Base-by-base conservation (phyloP, 1,140 invertebrate species). In the Thereuonema tuberculata region DNA sequence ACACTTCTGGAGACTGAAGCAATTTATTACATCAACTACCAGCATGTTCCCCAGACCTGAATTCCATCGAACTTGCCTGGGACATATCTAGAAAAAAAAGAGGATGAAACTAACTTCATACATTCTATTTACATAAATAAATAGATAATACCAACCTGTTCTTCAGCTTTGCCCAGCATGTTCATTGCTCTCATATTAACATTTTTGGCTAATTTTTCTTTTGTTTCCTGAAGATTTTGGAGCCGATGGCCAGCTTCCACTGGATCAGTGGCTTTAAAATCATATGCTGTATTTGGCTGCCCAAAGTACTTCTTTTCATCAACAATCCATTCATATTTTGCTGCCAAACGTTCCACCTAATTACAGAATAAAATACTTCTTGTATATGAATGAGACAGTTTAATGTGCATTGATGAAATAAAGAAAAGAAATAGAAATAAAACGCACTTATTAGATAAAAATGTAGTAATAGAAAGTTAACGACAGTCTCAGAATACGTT, bases 171-270 rank as follows among this genome's bases (percentile, higher is more conserved):
- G 29, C 83, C 85, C 48, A 93, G 77, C 68, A 92, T 80, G 71
- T 83, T 85, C 76, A 93, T 90, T 2, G 91, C 89, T 66, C 87
- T 78, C 59, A 85, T 81, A 72, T 94, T 94, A 2, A 95, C 83
- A 63, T 78, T 84, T 62, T 85, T 80, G 26, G 84, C 81, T 64
- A 95, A 76, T 71, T 84, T 84, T 54, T 86, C 82, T 60, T 84
- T 83, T 1, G 76, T 75, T 62, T 84, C 81, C 67, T 82, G 74
- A 15, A 90, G 70, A 66, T 83, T 85, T 75, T 68, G 75, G 68
- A 72, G 80, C 77, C 63, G 80, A 66, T 69, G 76, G 63, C 68
- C 75, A 56, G 81, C 77, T 62, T 81, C 80, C 47, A 76, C 72
- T 0, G 82, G 81, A 67, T 84, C 76, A 63, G 75, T 75, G 14